These are phyloP conservation scores for Acleris laterana DNA, from an alignment of 2,888 invertebrate genomes.

Conservation along the genomic window DNA sequence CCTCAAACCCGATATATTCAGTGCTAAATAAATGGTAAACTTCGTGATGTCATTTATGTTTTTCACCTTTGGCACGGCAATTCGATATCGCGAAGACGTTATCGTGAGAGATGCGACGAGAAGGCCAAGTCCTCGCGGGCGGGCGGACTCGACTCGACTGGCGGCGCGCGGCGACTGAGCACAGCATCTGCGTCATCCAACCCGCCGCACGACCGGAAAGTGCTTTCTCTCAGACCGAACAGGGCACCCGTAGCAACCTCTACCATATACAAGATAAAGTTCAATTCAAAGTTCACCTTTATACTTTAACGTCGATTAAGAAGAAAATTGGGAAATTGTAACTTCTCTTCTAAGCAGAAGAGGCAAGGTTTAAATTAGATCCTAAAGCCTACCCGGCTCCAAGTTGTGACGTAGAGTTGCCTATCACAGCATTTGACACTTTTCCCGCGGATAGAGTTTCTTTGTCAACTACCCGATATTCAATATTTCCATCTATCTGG, in stretches of 20 bases:
- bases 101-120: conserved; percentile 40
- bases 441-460: conserved; percentile 76
- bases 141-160: conserved; percentile 69
- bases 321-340: conserved; percentile 41
- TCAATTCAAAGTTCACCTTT: conserved; percentile 44
- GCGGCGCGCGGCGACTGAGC: conserved; percentile 50
- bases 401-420: conserved; percentile 64
- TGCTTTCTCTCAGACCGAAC: conserved; percentile 73
- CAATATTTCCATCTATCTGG: conserved; percentile 51
- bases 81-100: conserved; percentile 48
- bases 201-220: conserved; percentile 75
- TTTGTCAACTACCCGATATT: conserved; percentile 62
- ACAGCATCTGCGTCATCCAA: conserved; percentile 79
- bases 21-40: conserved; percentile 46
- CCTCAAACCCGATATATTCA: conserved; percentile 45
- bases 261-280: conserved; percentile 60
- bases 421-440: conserved; percentile 68
- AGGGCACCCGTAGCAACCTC: conserved; percentile 54
- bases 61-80: conserved; percentile 48
- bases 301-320: background rate
- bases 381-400: conserved; percentile 38
- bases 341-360: conserved; percentile 57
- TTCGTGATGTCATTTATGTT: conserved; percentile 58
- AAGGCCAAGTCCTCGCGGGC: conserved; percentile 57
- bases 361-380: conserved; percentile 54